Percentiles rank a stretch among this genome's conserved stretches.
phyloP scores from a whole-genome alignment of 2,113 vertebrate species.

The Hepsetus odoe region DNA sequence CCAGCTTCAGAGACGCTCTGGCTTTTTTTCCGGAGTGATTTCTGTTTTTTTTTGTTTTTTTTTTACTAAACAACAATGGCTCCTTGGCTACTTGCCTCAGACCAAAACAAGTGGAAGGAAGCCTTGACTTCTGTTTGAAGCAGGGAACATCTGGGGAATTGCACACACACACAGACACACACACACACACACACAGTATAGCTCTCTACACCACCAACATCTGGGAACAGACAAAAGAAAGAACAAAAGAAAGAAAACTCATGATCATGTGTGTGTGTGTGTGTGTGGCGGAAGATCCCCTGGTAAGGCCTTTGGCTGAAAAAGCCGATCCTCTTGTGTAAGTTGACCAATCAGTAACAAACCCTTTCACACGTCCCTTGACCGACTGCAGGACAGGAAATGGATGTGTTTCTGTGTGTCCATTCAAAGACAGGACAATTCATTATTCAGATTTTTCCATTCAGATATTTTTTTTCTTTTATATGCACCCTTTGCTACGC shows the following conservation, averaged over 20 bases:
- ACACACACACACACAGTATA: neutral
- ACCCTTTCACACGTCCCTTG: conserved; percentile 11
- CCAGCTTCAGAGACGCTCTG: neutral
- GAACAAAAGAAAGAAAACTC: too few species aligned
- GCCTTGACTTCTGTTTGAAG: conserved; percentile 35
- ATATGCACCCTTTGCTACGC: neutral
- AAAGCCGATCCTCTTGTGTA: neutral
- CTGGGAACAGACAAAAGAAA: too few species aligned
- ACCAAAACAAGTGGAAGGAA: conserved; percentile 56
- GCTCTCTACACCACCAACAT: neutral
- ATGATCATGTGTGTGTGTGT: too few species aligned
- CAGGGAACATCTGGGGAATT: conserved; percentile 28
- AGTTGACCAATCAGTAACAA: conserved; percentile 4
- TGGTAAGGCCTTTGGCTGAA: conserved; percentile 26
- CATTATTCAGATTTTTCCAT: neutral
- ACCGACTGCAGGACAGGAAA: neutral
- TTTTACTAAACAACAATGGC: conserved; percentile 54
- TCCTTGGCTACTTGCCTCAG: conserved; percentile 19
- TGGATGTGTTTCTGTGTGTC: neutral
- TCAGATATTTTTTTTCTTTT: neutral
- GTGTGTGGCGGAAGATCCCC: neutral
- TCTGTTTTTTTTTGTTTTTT: neutral
- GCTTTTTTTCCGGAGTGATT: conserved; percentile 17
- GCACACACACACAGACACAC: neutral
- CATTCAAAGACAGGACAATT: conserved; percentile 7